A percentile compares a stretch with the other conserved stretches of the same genome.
Evolutionary conservation across 2,888 invertebrate genomes (phyloP).

Genomic region (Scaptomyza caliginosa): DNA sequence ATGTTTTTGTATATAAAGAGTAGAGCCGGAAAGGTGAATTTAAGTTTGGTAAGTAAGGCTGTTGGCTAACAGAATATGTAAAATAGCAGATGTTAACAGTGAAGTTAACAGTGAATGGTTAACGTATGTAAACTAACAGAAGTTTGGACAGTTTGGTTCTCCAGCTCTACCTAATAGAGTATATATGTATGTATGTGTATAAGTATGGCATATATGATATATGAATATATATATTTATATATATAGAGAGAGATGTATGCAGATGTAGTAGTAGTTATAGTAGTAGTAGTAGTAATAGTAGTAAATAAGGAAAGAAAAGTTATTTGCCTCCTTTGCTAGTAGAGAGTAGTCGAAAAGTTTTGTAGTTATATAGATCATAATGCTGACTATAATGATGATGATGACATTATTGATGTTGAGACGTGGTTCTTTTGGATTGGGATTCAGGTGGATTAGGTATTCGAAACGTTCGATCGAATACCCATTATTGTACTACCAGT

Average conservation of each 20-base stretch:
- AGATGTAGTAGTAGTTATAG: constrained; percentile 30
- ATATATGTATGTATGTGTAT: constrained; percentile 41
- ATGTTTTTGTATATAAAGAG: constrained; percentile 30
- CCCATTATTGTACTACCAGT: constrained; percentile 84
- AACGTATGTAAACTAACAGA: neutral
- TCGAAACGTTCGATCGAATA: constrained; percentile 54
- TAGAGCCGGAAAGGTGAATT: constrained; percentile 21
- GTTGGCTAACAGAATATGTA: neutral
- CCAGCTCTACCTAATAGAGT: constrained; percentile 46
- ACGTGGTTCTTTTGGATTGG: constrained; percentile 2
- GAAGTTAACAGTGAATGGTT: neutral
- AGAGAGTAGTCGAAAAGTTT: neutral
- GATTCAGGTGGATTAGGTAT: constrained; percentile 50
- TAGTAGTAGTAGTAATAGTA: neutral
- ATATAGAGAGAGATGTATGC: constrained; percentile 10
- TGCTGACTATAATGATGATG: constrained; percentile 11
- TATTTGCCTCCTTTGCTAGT: too few relatives aligned
- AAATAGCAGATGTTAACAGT: neutral
- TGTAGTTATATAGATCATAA: constrained; percentile 6
- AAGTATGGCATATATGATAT: constrained; percentile 49
- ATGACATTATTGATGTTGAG: constrained; percentile 19
- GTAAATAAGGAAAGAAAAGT: too few relatives aligned
- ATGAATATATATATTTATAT: constrained; percentile 28
- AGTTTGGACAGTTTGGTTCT: neutral
- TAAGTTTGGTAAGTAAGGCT: neutral